Evolutionary conservation across 2,797 vertebrate genomes (phyloP).

Genomic region (Cyprinella venusta): DNA sequence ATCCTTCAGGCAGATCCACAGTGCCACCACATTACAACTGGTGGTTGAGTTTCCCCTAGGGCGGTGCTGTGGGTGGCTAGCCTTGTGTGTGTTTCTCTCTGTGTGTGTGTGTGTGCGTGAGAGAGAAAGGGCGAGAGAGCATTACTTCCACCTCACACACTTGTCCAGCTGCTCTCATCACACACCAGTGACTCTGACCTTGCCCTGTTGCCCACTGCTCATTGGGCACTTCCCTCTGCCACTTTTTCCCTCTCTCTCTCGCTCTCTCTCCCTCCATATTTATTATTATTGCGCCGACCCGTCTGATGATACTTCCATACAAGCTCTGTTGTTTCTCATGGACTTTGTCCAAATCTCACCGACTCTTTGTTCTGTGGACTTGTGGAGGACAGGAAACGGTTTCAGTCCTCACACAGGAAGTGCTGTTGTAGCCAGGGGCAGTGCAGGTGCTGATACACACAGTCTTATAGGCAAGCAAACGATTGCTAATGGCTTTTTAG

Average conservation of each 20-base stretch:
- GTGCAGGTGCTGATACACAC: constrained; percentile 34
- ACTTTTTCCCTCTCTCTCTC: neutral
- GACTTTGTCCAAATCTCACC: constrained; percentile 33
- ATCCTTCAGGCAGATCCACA: constrained; percentile 50
- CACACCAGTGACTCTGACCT: constrained; percentile 61
- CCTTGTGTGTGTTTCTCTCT: constrained; percentile 17
- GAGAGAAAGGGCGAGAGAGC: constrained; percentile 41
- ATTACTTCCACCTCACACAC: constrained; percentile 60
- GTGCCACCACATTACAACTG: constrained; percentile 50
- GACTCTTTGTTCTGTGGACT: constrained; percentile 39
- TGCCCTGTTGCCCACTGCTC: constrained; percentile 56
- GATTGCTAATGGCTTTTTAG: constrained; percentile 1
- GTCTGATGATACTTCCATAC: constrained; percentile 41
- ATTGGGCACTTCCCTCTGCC: constrained; percentile 31
- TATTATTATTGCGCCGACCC: constrained; percentile 25
- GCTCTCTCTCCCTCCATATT: constrained; percentile 6
- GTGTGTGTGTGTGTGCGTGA: neutral
- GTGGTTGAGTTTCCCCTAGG: constrained; percentile 52
- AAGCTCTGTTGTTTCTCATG: constrained; percentile 48
- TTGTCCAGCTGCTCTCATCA: constrained; percentile 55
- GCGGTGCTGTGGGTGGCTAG: constrained; percentile 55
- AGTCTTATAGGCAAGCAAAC: constrained; percentile 1
- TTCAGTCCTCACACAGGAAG: constrained; percentile 32
- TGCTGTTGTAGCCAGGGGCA: constrained; percentile 12
- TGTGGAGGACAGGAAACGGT: constrained; percentile 18